These are phyloP conservation scores for Octonoba sinensis DNA, from an alignment of 2,888 invertebrate species.

Conservation along the genomic window DNA sequence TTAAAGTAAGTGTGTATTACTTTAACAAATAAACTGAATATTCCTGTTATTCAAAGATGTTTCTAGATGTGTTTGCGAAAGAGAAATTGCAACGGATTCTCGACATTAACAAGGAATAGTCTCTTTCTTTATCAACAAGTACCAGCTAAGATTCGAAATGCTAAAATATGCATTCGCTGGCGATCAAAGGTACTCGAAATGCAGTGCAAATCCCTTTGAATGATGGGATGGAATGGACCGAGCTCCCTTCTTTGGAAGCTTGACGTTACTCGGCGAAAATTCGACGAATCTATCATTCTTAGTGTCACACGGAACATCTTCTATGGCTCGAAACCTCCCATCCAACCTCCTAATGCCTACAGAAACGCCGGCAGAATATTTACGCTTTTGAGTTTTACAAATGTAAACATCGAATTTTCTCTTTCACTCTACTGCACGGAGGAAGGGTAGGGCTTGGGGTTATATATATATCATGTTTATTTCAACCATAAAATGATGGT, in stretches of 20 bases:
- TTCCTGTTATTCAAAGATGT: too few species aligned
- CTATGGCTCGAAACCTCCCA: slow-evolving; percentile 16
- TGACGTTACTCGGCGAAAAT: not conserved
- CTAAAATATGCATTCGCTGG: too few species aligned
- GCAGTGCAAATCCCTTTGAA: slow-evolving; percentile 43
- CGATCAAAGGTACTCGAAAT: too few species aligned
- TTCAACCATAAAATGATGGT: slow-evolving; percentile 33
- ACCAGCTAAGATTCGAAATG: too few species aligned
- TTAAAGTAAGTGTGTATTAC: too few species aligned
- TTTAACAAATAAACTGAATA: too few species aligned
- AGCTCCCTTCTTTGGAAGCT: slow-evolving; percentile 10
- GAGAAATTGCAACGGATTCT: too few species aligned
- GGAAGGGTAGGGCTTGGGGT: slow-evolving; percentile 6
- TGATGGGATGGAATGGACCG: slow-evolving; percentile 34
- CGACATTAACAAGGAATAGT: too few species aligned
- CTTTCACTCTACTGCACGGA: too few species aligned
- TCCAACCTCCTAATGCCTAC: slow-evolving; percentile 34
- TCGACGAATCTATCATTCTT: slow-evolving; percentile 50
- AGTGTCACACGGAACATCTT: slow-evolving; percentile 49
- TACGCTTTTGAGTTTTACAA: slow-evolving; percentile 55
- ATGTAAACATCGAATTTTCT: slow-evolving; percentile 27
- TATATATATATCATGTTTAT: slow-evolving; percentile 42
- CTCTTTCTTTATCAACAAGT: too few species aligned
- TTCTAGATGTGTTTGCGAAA: too few species aligned
- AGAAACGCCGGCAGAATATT: slow-evolving; percentile 43